Evolutionary conservation across 2,113 vertebrate genomes (phyloP).

Genomic region (Callaeas wilsoni): DNA sequence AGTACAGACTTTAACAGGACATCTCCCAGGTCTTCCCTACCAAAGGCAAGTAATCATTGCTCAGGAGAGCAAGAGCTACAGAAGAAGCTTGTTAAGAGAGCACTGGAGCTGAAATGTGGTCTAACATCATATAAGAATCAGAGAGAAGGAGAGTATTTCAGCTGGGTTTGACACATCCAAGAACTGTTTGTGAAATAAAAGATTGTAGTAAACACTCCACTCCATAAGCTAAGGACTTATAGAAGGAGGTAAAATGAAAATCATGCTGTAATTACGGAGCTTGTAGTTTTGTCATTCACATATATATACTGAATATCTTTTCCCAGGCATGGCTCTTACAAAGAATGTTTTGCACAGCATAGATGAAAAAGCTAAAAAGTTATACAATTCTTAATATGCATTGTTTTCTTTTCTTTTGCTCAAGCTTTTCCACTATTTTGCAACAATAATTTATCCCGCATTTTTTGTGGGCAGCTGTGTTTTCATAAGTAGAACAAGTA

Average conservation of each 20-base stretch:
- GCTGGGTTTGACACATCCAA: background rate
- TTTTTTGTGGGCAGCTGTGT: background rate
- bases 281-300: background rate
- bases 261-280: background rate
- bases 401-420: background rate
- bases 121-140: background rate
- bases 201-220: background rate
- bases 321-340: background rate
- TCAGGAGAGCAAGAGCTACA: background rate
- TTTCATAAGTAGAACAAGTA: background rate
- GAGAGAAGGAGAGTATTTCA: background rate
- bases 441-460: background rate
- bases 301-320: background rate
- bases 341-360: background rate
- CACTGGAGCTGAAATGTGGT: background rate
- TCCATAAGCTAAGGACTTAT: background rate
- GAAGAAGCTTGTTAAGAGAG: background rate
- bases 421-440: background rate
- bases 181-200: background rate
- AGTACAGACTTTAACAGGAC: background rate
- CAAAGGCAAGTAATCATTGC: background rate
- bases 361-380: background rate
- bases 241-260: background rate
- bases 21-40: background rate
- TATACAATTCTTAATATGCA: background rate